Conservation (phyloP, 1,140 invertebrate genomes). For the Hypothenemus hampei region DNA sequence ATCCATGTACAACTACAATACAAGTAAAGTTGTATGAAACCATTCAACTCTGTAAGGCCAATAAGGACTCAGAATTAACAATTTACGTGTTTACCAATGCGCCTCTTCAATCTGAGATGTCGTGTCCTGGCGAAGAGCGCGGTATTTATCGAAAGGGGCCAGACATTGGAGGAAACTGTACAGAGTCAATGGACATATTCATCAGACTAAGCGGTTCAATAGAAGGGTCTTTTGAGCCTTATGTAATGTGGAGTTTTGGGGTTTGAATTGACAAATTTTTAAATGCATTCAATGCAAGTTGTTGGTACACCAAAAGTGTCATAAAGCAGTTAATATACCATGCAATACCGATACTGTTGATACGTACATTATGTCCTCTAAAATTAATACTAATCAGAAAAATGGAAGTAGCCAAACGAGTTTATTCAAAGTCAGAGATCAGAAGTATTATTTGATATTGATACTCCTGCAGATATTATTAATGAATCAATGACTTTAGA, state of each 20-base stretch:
- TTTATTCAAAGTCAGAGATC: constrained; percentile 25
- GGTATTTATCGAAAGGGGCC: constrained; percentile 97
- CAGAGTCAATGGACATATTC: constrained; percentile 97
- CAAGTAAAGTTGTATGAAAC: constrained; percentile 96
- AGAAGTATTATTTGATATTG: constrained; percentile 36
- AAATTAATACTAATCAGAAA: constrained; percentile 48
- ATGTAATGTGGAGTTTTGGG: constrained; percentile 98
- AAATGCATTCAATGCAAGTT: constrained; percentile 99
- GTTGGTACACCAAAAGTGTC: constrained; percentile 98
- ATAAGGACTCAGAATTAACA: constrained; percentile 93
- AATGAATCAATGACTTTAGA: constrained; percentile 56
- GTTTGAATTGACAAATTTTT: constrained; percentile 95
- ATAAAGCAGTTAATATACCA: constrained; percentile 89
- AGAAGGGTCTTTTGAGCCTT: constrained; percentile 95
- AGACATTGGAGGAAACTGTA: constrained; percentile 97
- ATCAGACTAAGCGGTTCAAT: constrained; percentile 98
- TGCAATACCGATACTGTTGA: constrained; percentile 77
- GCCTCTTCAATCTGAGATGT: constrained; percentile 90
- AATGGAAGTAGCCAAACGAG: constrained; percentile 34
- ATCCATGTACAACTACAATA: constrained; percentile 95
- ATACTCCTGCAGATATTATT: constrained; percentile 49
- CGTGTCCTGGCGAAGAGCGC: constrained; percentile 96
- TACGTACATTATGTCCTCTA: constrained; percentile 63
- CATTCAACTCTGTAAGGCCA: constrained; percentile 89
- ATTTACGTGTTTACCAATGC: constrained; percentile 97